Evolutionary conservation across 2,888 invertebrate species (phyloP), one percentile per base, ranked within the genome.

Genomic region (Carpatolechia fugitivella): DNA sequence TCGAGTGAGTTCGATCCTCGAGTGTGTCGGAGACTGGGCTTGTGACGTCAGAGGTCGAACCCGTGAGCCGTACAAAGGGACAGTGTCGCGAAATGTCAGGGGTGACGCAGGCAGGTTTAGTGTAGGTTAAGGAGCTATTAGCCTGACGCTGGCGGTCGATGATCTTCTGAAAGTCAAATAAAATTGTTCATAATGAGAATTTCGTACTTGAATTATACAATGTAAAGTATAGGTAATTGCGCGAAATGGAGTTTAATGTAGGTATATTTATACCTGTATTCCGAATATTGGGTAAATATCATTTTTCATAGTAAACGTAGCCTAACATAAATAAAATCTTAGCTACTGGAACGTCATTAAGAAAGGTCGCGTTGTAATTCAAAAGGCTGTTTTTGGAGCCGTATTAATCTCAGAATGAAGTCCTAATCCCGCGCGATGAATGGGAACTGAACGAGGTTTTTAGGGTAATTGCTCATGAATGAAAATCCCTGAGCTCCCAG

Each of bases 1-100:
- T 56, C 56, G 56, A 56, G 54, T 44, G 56, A 50, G 50, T 54
- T 69, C 59, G 62, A 69, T 66, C 66, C 64, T 68, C 63, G 65
- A 65, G 66, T 65, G 64, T 68, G 65, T 44, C 20, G 41, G 20
- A 16, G 24, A 38, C 38, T 20, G 18, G 18, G 20, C 1, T 10
- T 33, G 33, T 33, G 33, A 33, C 33, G 33, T 33, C 33, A 33
- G 33, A 33, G 33, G 33, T 33, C 33, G 33, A 33, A 33, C n/a
- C n/a, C 10, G 33, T 11, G 33, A 11, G 33, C n/a, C 33, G 33
- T 3, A 44, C 44, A 44, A 44, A 44, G 44, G 24, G 20, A 40
- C 4, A 20, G 29, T 10, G 29, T 4, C 44, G 29, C 24, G 1
- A 44, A 29, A 44, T 44, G 44, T 44, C 44, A 44, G 29, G 29